A percentile compares a stretch with the other conserved stretches of the same genome.
Conservation (phyloP, 2,797 vertebrate species). For the Gastrophryne carolinensis region DNA sequence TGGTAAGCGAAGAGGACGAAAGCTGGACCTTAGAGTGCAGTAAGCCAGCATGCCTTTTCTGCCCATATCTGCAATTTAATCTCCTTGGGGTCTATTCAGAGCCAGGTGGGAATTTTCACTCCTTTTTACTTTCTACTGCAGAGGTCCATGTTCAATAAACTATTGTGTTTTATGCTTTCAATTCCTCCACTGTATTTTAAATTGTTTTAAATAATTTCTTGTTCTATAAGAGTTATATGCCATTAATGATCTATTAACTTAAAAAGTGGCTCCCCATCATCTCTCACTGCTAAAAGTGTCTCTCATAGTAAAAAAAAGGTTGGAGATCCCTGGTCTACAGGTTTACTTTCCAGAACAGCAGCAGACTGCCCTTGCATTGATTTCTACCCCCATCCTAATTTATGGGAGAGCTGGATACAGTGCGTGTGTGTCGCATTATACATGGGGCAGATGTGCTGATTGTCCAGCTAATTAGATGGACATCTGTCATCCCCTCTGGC, state of each 20-base stretch:
- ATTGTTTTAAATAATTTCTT: neutral
- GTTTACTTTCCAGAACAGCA: neutral
- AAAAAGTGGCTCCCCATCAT: too few species aligned
- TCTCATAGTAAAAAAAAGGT: neutral
- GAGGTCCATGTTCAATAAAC: too few species aligned
- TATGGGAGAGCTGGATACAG: neutral
- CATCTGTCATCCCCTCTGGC: neutral
- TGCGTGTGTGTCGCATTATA: neutral
- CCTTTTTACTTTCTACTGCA: too few species aligned
- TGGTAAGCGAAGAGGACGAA: too few species aligned
- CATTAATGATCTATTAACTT: neutral
- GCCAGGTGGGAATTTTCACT: too few species aligned
- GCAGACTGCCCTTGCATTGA: neutral
- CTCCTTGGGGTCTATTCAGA: too few species aligned
- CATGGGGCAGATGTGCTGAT: neutral
- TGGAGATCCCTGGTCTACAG: neutral
- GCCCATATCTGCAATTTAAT: too few species aligned
- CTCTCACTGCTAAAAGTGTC: too few species aligned
- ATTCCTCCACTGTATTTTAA: neutral
- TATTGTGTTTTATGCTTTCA: neutral
- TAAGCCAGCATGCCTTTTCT: too few species aligned
- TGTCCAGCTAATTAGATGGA: neutral
- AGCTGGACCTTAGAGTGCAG: too few species aligned
- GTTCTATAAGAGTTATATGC: neutral
- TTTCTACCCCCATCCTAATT: neutral